Evolutionary conservation across 1,140 invertebrate species (phyloP).

Genomic region (Brachionus rubens): DNA sequence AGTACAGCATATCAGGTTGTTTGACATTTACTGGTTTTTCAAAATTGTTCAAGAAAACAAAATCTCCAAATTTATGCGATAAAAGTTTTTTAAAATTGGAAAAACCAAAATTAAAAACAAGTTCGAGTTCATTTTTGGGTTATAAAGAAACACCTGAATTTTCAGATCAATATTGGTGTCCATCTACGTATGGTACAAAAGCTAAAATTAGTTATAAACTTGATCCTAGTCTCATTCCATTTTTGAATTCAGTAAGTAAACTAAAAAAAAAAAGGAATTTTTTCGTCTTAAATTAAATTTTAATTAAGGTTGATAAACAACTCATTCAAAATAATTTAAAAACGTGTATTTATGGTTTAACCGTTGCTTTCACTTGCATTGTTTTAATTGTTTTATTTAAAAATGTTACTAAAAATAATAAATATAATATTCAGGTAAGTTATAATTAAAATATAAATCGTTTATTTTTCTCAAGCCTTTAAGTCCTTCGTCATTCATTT

Average conservation of each 20-base stretch:
- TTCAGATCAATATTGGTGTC: conserved; percentile 21
- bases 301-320: background rate
- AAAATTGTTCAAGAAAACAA: conserved; percentile 17
- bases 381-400: conserved; percentile 18
- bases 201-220: conserved; percentile 4
- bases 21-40: conserved; percentile 29
- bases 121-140: background rate
- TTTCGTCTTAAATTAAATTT: background rate
- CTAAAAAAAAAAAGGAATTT: background rate
- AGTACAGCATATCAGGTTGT: background rate
- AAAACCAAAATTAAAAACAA: background rate
- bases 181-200: background rate
- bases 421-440: too few species aligned
- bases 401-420: background rate
- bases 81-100: background rate
- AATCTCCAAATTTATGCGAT: conserved; percentile 7
- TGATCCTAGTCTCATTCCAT: background rate
- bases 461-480: too few species aligned
- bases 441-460: too few species aligned
- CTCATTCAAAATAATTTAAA: background rate
- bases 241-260: background rate
- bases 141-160: conserved; percentile 17
- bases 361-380: background rate
- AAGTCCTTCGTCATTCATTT: too few species aligned
- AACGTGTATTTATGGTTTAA: conserved; percentile 16